A percentile compares a stretch with the other conserved stretches of the same genome.
Conservation (phyloP, 64 coral and sea anemone genomes). For the Montipora capricornis region DNA sequence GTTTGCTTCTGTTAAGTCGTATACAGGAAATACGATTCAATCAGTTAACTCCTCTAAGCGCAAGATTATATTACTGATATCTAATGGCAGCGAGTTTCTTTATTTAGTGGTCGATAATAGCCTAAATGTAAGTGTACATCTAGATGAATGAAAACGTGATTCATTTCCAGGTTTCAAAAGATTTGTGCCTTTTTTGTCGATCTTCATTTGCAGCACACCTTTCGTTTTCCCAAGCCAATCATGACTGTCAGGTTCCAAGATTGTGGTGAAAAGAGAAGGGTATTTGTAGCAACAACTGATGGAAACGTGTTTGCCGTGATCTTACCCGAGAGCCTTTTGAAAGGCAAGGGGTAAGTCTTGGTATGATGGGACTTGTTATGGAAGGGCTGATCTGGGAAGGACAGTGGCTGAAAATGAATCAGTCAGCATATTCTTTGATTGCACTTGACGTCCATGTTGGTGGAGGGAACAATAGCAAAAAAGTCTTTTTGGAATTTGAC, state of each 20-base stretch:
- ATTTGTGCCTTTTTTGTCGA: neutral
- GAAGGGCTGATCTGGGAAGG: neutral
- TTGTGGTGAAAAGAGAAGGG: neutral
- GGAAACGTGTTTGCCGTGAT: slow-evolving; percentile 9
- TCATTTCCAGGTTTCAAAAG: neutral
- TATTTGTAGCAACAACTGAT: slow-evolving; percentile 26
- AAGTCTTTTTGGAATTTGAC: too few relatives aligned
- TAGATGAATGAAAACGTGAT: too few relatives aligned
- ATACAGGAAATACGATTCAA: neutral
- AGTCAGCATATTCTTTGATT: too few relatives aligned
- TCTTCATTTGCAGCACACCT: slow-evolving; percentile 28
- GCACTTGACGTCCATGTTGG: too few relatives aligned
- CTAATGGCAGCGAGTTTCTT: slow-evolving; percentile 22
- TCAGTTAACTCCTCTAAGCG: neutral
- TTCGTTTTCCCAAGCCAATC: slow-evolving; percentile 10
- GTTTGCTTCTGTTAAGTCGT: neutral
- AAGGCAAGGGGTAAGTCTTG: slow-evolving; percentile 1
- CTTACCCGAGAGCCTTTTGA: slow-evolving; percentile 15
- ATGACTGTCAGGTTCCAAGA: slow-evolving; percentile 2
- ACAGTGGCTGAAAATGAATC: neutral
- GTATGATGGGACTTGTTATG: neutral
- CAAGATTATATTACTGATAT: neutral
- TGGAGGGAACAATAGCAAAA: too few relatives aligned
- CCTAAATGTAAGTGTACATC: neutral
- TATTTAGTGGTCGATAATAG: neutral